Base-by-base conservation (phyloP, 2,797 vertebrate species). In the Melanotaenia pygmaea region DNA sequence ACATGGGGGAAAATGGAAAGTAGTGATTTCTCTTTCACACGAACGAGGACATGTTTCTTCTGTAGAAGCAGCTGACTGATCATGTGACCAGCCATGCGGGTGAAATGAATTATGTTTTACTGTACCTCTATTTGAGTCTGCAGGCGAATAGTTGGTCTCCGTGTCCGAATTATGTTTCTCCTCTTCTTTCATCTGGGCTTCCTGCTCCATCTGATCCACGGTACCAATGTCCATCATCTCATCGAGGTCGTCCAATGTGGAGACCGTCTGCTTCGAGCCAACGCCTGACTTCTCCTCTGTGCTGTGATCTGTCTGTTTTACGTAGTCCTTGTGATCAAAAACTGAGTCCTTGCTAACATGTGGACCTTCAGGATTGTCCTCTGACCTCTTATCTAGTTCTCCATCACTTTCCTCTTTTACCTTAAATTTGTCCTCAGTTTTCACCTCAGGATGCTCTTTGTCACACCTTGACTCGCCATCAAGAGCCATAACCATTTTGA, bases 141-240 rank as follows among this genome's bases (percentile, higher is more conserved):
- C 18, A 40, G 86, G 59, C 0, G 86, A 88, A 1, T 11, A 10
- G 28, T 63, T 67, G 67, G 20, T 45, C 0, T 84, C 83, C 10
- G 1, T 51, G 1, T 84, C 79, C 34, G 9, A n/a, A 35, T 8
- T 32, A 7, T 45, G 57, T 24, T 66, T n/a, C 1, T 86, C 77
- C 24, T 80, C 90, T n/a, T 71, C 77, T 30, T 88, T 84, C 89
- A 91, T 93, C 78, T 85, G 91, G 50, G 90, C 89, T 54, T 92
- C 91, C 70, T 93, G 90, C 12, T 90, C 90, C 65, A 85, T 58
- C 82, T 92, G 86, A 30, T 91, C 90, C 62, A 91, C 85, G 0
- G 86, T 88, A 0, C 88, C 90, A 9, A 91, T 89, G 81, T 92
- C 91, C 91, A 90, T 93, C 82, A 91, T 88, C 72, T 91, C 89